phyloP scores from a whole-genome alignment of 2,797 vertebrate species.

The Myotis planiceps region DNA sequence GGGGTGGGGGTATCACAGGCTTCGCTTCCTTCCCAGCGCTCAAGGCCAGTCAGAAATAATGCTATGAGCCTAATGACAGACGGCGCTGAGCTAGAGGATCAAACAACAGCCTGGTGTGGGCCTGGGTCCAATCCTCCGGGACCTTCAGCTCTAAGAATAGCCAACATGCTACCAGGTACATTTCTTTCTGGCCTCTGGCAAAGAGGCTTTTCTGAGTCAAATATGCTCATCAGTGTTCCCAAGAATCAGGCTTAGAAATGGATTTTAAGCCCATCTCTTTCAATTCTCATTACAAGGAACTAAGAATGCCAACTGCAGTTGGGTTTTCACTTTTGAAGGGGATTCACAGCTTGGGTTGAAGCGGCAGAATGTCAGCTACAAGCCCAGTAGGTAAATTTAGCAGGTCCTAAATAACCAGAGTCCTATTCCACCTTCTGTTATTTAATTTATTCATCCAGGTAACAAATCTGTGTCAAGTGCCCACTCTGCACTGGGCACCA shows the following conservation, averaged over 20 bases:
- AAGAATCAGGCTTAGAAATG: slow-evolving; percentile 10
- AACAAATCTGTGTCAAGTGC: not conserved
- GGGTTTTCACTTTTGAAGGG: slow-evolving; percentile 24
- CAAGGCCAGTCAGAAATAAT: not conserved
- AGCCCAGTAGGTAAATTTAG: not conserved
- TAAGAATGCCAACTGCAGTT: not conserved
- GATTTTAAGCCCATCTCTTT: not conserved
- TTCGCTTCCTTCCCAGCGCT: not conserved
- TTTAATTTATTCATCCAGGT: not conserved
- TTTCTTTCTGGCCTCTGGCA: slow-evolving; percentile 37
- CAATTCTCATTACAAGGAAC: not conserved
- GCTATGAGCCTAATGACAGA: not conserved
- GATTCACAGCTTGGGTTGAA: slow-evolving; percentile 19
- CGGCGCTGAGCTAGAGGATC: not conserved
- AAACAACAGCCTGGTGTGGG: not conserved
- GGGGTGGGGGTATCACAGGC: not conserved
- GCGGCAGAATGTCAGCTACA: not conserved
- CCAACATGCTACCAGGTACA: not conserved
- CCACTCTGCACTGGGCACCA: not conserved
- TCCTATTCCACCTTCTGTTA: not conserved
- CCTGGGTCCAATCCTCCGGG: not conserved
- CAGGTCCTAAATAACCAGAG: not conserved
- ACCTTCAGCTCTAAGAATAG: slow-evolving; percentile 16
- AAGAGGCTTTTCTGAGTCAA: slow-evolving; percentile 37
- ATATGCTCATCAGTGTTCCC: not conserved